Evolutionary conservation across 2,797 vertebrate genomes (phyloP).

Genomic region (Cheirogaleus major): DNA sequence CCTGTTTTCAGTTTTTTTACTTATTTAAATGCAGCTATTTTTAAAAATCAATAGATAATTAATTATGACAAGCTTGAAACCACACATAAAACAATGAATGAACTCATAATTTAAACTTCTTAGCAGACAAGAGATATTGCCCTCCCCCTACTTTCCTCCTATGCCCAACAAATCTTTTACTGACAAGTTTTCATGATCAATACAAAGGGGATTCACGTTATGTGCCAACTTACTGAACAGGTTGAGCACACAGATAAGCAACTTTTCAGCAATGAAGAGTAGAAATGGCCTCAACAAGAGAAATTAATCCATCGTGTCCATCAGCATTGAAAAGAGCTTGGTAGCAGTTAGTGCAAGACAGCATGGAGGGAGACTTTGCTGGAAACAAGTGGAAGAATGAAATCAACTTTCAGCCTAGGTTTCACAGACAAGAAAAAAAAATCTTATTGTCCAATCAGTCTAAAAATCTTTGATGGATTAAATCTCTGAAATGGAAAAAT

Average conservation of each 20-base stretch:
- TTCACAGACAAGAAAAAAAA: neutral
- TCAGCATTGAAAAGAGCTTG: neutral
- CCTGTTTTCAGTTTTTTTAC: neutral
- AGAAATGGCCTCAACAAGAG: neutral
- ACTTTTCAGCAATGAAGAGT: neutral
- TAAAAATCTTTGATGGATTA: neutral
- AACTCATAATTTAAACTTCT: constrained; percentile 71
- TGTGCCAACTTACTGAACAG: neutral
- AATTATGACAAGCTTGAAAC: constrained; percentile 70
- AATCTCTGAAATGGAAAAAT: neutral
- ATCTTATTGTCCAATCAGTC: neutral
- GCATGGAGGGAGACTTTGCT: neutral
- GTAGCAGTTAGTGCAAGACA: neutral
- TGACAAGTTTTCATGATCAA: neutral
- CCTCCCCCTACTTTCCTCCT: too few species aligned
- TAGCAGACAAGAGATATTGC: constrained; percentile 60
- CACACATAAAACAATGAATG: constrained; percentile 60
- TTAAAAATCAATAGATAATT: constrained; percentile 64
- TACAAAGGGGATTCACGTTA: neutral
- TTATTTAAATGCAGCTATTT: constrained; percentile 24
- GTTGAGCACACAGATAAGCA: neutral
- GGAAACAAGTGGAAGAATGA: neutral
- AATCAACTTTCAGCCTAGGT: neutral
- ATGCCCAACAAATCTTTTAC: neutral
- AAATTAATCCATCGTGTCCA: neutral